A percentile compares a stretch with the other conserved stretches of the same genome.
Conservation (phyloP, 2,797 vertebrate species). For the Myripristis murdjan region DNA sequence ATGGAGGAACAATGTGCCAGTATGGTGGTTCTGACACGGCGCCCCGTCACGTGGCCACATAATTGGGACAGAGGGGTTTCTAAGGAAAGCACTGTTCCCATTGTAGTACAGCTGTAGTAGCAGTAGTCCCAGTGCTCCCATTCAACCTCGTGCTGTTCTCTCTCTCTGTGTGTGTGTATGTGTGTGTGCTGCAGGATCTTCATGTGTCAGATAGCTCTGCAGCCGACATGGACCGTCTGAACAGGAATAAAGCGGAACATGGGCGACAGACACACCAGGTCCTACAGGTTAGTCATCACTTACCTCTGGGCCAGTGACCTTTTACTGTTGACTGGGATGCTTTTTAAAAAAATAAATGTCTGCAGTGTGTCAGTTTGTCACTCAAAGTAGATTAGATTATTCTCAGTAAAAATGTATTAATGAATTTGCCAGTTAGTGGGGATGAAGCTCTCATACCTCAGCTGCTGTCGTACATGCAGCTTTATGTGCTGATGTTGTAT, state of each 20-base stretch:
- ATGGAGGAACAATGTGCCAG: slow-evolving; percentile 74
- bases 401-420: neutral
- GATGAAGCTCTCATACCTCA: neutral
- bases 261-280: slow-evolving; percentile 85
- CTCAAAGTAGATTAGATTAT: neutral
- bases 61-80: slow-evolving; percentile 80
- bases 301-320: neutral
- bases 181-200: slow-evolving; percentile 78
- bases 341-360: neutral
- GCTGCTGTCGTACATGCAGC: neutral
- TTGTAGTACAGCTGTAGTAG: slow-evolving; percentile 80
- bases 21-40: slow-evolving; percentile 57
- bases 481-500: neutral
- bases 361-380: neutral
- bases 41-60: slow-evolving; percentile 75
- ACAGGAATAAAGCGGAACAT: slow-evolving; percentile 75
- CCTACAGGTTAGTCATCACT: slow-evolving; percentile 87
- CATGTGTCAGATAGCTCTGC: slow-evolving; percentile 72
- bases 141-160: slow-evolving; percentile 53
- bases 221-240: slow-evolving; percentile 86
- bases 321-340: neutral
- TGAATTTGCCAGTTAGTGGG: neutral
- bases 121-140: slow-evolving; percentile 73
- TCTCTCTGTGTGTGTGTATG: slow-evolving; percentile 29
- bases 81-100: slow-evolving; percentile 80